Conservation (phyloP, 2,888 invertebrate genomes). For the Idaea aversata region DNA sequence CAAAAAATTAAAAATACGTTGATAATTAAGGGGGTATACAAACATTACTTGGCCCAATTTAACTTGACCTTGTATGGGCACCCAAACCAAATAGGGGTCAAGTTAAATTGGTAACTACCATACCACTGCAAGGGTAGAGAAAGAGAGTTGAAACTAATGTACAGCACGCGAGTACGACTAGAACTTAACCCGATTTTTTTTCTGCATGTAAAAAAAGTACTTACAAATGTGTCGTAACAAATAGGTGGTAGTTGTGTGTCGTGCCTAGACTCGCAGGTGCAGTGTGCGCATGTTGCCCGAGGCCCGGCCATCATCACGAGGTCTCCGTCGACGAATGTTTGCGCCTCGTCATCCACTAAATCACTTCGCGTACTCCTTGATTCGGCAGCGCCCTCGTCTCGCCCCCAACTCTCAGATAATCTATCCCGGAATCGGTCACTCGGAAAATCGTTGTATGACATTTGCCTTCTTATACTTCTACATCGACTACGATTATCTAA, state of each 20-base stretch:
- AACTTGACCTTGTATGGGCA: too few relatives aligned
- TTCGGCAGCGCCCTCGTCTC: slow-evolving; percentile 56
- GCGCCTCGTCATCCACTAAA: slow-evolving; percentile 59
- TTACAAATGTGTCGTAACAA: slow-evolving; percentile 73
- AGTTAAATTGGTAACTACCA: too few relatives aligned
- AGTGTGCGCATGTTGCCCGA: slow-evolving; percentile 55
- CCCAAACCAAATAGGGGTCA: too few relatives aligned
- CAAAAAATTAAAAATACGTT: too few relatives aligned
- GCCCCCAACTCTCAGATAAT: slow-evolving; percentile 58
- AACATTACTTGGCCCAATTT: too few relatives aligned
- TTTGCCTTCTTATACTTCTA: slow-evolving; percentile 70
- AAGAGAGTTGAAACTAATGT: too few relatives aligned
- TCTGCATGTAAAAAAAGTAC: slow-evolving; percentile 22
- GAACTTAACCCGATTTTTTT: too few relatives aligned
- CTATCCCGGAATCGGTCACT: slow-evolving; percentile 67
- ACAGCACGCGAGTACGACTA: too few relatives aligned
- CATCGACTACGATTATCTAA: slow-evolving; percentile 72
- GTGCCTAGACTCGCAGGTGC: slow-evolving; percentile 61
- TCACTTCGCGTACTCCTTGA: slow-evolving; percentile 60
- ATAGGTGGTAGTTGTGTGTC: slow-evolving; percentile 63
- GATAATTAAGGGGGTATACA: too few relatives aligned
- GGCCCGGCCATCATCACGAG: slow-evolving; percentile 52
- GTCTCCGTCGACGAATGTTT: slow-evolving; percentile 64
- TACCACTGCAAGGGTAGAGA: too few relatives aligned
- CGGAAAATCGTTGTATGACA: slow-evolving; percentile 77